Base-by-base conservation (phyloP, 2,888 invertebrate genomes). In the Polietes domitor region DNA sequence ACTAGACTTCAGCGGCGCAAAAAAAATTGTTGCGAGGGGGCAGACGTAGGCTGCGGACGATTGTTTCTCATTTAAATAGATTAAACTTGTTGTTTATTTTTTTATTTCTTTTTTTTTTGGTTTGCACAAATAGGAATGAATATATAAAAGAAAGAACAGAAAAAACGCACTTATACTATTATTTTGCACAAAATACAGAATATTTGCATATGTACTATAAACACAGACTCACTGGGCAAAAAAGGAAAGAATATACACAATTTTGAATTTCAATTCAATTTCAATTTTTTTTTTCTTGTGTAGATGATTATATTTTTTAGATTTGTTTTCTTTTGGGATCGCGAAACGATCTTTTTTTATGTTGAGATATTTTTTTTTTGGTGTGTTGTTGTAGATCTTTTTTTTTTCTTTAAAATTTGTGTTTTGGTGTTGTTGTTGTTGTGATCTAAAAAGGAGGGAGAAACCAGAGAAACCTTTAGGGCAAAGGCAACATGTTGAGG, bases 401-500 rank as follows among this genome's bases (percentile, higher is more conserved):
- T 32, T 32, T 32, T 32, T 53, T 53, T 17, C 19, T 53, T 17
- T 53, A 19, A 17, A 19, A 9, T 5, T 55, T 21, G 7, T 21
- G 17, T 55, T 19, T 21, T 55, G 61, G 15, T 47, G 2, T 37
- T 37, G 47, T 47, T 37, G 37, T 37, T 37, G 15, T 61, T 10
- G 26, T 37, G 4, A 37, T 3, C 12, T 3, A 5, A 5, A 32
- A 7, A 58, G 26, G 58, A n/a, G 61, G 61, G 26, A 4, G 26
- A n/a, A n/a, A n/a, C n/a, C n/a, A n/a, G 58, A n/a, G n/a, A n/a
- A 47, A 47, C 15, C 47, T 47, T 47, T 47, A 21, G 55, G 28
- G 3, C 47, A 47, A 47, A 61, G 15, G n/a, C 61, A 61, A 61
- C 32, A 61, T 61, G 32, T 61, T 61, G 61, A 28, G 61, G 61